phyloP scores from a whole-genome alignment of 1,140 invertebrate genomes.

The Agrypnia vestita region DNA sequence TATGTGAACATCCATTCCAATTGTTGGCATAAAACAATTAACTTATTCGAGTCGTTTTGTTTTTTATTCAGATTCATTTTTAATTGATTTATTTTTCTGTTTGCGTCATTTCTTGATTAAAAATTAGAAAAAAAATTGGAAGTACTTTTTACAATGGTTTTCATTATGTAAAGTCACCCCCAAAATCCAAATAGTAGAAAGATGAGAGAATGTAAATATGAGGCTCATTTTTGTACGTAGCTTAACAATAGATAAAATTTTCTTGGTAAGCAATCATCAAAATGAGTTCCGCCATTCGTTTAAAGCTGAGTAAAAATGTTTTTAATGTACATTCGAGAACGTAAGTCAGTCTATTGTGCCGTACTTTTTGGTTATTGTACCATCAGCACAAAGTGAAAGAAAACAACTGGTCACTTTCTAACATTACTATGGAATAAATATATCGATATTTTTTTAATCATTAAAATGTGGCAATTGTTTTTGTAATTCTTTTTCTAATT shows the following conservation, averaged over 20 bases:
- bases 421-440: too few relatives aligned
- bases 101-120: too few relatives aligned
- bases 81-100: too few relatives aligned
- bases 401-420: too few relatives aligned
- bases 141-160: neutral
- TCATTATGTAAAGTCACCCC: conserved; percentile 24
- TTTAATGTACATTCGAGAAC: conserved; percentile 28
- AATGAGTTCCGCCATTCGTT: conserved; percentile 43
- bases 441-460: too few relatives aligned
- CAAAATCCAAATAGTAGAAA: conserved; percentile 18
- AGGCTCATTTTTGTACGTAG: conserved; percentile 31
- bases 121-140: too few relatives aligned
- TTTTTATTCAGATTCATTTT: too few relatives aligned
- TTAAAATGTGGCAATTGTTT: too few relatives aligned
- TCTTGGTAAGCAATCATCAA: conserved; percentile 46
- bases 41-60: too few relatives aligned
- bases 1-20: too few relatives aligned
- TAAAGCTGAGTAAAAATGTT: conserved; percentile 38
- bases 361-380: conserved; percentile 17
- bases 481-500: too few relatives aligned
- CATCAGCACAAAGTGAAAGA: conserved; percentile 15
- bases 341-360: conserved; percentile 8
- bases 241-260: conserved; percentile 47
- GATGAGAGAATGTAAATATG: conserved; percentile 24
- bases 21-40: too few relatives aligned